Conservation (phyloP, 2,113 vertebrate species). For the Pipra filicauda region DNA sequence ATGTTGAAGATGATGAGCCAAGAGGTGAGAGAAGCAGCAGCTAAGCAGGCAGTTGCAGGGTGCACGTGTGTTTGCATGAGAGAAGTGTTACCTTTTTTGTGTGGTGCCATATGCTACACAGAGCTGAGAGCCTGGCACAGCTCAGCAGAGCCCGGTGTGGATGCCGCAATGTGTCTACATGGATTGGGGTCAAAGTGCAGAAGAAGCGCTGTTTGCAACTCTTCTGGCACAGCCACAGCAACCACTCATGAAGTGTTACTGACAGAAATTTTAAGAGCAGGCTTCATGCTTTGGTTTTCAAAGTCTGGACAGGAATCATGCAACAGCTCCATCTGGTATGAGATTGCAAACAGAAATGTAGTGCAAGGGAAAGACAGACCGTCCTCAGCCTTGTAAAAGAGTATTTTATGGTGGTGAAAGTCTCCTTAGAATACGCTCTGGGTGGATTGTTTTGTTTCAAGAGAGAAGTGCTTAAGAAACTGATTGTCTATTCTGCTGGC, state of each 20-base stretch:
- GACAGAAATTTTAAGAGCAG: slow-evolving; percentile 14
- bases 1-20: not conserved
- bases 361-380: not conserved
- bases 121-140: not conserved
- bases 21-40: not conserved
- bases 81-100: not conserved
- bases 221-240: not conserved
- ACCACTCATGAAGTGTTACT: not conserved
- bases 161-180: not conserved
- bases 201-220: not conserved
- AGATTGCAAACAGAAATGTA: slow-evolving; percentile 14
- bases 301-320: not conserved
- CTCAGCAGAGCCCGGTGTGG: not conserved
- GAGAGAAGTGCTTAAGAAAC: not conserved
- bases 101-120: not conserved
- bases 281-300: not conserved
- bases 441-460: not conserved
- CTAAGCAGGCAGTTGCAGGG: not conserved
- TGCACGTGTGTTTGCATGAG: not conserved
- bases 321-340: slow-evolving; percentile 21
- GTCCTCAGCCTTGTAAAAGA: slow-evolving; percentile 13
- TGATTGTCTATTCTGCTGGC: slow-evolving; percentile 16
- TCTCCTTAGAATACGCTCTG: not conserved
- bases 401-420: not conserved
- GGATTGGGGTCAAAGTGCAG: not conserved